Evolutionary conservation across 2,888 invertebrate species (phyloP).

Genomic region (Entomobrya multifasciata): DNA sequence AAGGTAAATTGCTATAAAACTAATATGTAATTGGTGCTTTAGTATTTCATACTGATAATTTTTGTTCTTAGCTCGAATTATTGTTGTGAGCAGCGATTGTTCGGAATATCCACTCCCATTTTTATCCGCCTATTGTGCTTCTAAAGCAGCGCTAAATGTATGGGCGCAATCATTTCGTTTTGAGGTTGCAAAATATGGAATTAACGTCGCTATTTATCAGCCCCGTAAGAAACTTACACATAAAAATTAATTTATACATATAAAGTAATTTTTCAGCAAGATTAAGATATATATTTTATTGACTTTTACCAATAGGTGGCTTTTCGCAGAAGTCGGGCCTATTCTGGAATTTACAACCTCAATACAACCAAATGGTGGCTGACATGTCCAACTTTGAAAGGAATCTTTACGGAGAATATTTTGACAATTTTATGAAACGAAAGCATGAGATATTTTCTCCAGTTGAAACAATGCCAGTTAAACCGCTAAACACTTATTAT

Average conservation of each 20-base stretch:
- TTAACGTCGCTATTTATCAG: conserved; percentile 88
- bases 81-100: conserved; percentile 93
- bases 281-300: too few relatives aligned
- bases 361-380: conserved; percentile 86
- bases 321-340: conserved; percentile 87
- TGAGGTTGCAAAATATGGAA: conserved; percentile 87
- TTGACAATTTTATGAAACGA: conserved; percentile 80
- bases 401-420: conserved; percentile 86
- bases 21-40: neutral
- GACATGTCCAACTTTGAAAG: conserved; percentile 85
- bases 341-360: conserved; percentile 84
- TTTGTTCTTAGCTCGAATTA: conserved; percentile 84
- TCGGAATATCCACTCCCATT: conserved; percentile 88
- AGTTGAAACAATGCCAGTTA: neutral
- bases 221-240: conserved; percentile 84
- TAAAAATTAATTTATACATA: neutral
- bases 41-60: neutral
- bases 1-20: conserved; percentile 83
- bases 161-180: conserved; percentile 88
- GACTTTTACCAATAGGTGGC: conserved; percentile 83
- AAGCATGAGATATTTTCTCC: conserved; percentile 39
- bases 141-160: conserved; percentile 89
- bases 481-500: conserved; percentile 33
- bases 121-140: conserved; percentile 89
- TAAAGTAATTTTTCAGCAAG: neutral